These are phyloP conservation scores for Pocota personata DNA, from an alignment of 2,888 invertebrate species.

Conservation along the genomic window DNA sequence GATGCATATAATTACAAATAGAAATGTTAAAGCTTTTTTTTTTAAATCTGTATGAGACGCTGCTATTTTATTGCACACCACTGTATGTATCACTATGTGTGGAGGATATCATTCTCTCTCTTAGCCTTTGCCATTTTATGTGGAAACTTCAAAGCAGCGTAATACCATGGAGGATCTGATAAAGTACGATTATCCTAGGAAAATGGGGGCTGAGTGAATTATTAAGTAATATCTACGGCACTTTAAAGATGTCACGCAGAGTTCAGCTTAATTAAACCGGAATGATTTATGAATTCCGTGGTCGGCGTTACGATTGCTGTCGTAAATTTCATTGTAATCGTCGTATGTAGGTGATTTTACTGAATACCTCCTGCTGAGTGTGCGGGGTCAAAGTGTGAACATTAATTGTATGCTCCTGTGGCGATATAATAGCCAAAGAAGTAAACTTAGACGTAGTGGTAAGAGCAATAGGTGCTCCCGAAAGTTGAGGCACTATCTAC, in stretches of 20 bases:
- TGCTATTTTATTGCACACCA: too few relatives aligned
- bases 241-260: constrained; percentile 30
- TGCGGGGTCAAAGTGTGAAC: constrained; percentile 5
- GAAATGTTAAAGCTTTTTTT: too few relatives aligned
- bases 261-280: constrained; percentile 36
- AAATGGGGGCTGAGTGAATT: not conserved
- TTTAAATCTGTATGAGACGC: too few relatives aligned
- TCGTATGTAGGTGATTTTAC: not conserved
- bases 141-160: not conserved
- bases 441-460: not conserved
- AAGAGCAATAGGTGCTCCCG: too few relatives aligned
- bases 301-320: constrained; percentile 18
- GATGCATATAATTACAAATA: too few relatives aligned
- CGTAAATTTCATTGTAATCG: constrained; percentile 30
- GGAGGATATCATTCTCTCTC: not conserved
- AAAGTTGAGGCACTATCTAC: not conserved
- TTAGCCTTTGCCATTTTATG: not conserved
- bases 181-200: not conserved
- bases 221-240: constrained; percentile 3
- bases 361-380: not conserved
- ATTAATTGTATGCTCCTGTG: constrained; percentile 12
- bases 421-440: not conserved
- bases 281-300: constrained; percentile 31
- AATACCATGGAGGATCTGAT: not conserved
- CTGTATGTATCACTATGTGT: not conserved